Conservation (phyloP, 30 jellyfish, hydroid and myxozoan genomes). For the Phacellophora camtschatica region DNA sequence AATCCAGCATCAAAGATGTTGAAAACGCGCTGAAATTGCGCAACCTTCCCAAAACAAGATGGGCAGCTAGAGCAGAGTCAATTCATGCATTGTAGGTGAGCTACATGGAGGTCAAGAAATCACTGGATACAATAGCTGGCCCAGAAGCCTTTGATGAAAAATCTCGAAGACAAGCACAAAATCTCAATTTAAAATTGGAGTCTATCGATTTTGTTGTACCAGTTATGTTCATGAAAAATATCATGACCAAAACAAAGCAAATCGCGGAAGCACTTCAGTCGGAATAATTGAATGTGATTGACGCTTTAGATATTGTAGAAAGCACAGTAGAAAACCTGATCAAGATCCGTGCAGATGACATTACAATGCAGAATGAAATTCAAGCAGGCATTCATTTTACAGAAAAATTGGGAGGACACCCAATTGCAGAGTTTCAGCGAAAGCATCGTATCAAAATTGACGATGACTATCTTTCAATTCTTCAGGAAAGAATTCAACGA, state of each 20-base stretch:
- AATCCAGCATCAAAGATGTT: not conserved
- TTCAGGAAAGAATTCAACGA: too few relatives aligned
- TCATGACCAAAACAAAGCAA: slow-evolving; percentile 8
- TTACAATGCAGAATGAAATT: too few relatives aligned
- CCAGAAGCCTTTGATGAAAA: not conserved
- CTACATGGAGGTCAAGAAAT: not conserved
- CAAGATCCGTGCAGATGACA: too few relatives aligned
- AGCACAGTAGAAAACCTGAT: too few relatives aligned
- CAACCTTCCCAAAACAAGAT: slow-evolving; percentile 19
- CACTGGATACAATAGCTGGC: not conserved
- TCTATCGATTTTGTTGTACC: not conserved
- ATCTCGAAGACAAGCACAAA: not conserved
- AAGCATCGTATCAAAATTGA: too few relatives aligned
- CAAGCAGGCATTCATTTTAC: too few relatives aligned
- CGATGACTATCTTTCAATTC: too few relatives aligned
- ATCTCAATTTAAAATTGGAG: not conserved
- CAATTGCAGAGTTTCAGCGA: too few relatives aligned
- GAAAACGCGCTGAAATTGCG: not conserved
- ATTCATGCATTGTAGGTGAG: not conserved
- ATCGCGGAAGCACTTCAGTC: slow-evolving; percentile 23
- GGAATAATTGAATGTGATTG: not conserved
- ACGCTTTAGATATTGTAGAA: too few relatives aligned
- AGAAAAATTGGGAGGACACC: too few relatives aligned
- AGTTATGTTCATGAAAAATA: slow-evolving; percentile 24
- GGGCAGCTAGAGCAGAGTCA: slow-evolving; percentile 41